Evolutionary conservation across 2,888 invertebrate species (phyloP), one percentile per base, ranked within the genome.

Genomic region (Eucera pruinosa): DNA sequence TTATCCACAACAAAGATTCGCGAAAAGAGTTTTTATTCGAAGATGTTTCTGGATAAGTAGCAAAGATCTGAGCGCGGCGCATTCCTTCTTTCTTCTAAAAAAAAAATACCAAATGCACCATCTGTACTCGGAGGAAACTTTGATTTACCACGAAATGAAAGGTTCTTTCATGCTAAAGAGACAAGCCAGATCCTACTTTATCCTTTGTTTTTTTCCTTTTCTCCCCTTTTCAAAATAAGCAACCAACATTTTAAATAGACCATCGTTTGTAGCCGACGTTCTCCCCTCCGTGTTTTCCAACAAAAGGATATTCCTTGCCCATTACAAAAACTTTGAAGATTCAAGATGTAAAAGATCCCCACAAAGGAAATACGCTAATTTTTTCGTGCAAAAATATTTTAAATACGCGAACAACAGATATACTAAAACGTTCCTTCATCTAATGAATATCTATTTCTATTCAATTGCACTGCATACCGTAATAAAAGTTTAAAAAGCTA

Each of bases 111-210:
- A 57, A 77, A 78, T 61, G 57, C 60, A 62, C 52, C 66, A 45
- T 52, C 78, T 58, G 52, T 41, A 41, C 57, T 57, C 61, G 23
- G 62, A 45, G 65, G 20, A 77, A 67, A 52, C 68, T 71, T 71
- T 62, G 77, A 78, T 77, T 66, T 77, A 62, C 72, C 71, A 66
- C 62, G 71, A 60, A 77, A 62, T 58, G 67, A 66, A 72, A 78
- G 66, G 58, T 58, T 66, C 66, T 77, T 78, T 71, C 58, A 48
- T 58, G 45, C 62, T 25, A 70, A 64, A 70, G 62, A 25, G 61
- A 65, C 71, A 58, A 67, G 71, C 67, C 52, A 9, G 54, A 55
- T 54, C 43, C 6, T 66, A 54, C 66, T 71, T 69, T 57, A 57
- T 68, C 47, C 55, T 45, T 50, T 73, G 43, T 47, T 58, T 45